Conservation (phyloP, 2,888 invertebrate species). For the Imbricaverruca yamaguchii region DNA sequence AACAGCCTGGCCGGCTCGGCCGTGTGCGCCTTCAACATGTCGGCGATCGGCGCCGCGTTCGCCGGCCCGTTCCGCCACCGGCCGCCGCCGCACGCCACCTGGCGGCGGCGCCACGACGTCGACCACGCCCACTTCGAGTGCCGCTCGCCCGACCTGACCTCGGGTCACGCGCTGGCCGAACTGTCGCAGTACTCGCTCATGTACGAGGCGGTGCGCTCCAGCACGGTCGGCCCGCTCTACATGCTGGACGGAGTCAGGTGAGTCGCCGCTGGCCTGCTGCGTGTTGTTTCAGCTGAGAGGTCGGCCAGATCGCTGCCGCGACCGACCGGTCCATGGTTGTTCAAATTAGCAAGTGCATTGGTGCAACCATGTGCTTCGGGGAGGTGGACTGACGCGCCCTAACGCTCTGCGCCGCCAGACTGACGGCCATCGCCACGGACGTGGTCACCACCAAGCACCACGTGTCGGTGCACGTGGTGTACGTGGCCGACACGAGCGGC, state of each 20-base stretch:
- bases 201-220: conserved; percentile 75
- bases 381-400: too few species aligned
- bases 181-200: conserved; percentile 67
- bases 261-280: background rate
- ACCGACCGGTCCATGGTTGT: too few species aligned
- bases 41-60: conserved; percentile 69
- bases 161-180: conserved; percentile 37
- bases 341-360: too few species aligned
- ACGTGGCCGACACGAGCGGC: conserved; percentile 67
- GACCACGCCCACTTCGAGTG: conserved; percentile 56
- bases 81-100: conserved; percentile 62
- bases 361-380: too few species aligned
- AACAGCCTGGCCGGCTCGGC: conserved; percentile 87
- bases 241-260: conserved; percentile 56
- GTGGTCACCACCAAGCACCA: conserved; percentile 62
- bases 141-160: conserved; percentile 34
- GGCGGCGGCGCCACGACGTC: conserved; percentile 51
- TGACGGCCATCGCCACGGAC: conserved; percentile 74
- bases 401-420: conserved; percentile 38
- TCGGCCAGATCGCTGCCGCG: too few species aligned
- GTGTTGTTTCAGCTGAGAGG: too few species aligned
- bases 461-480: conserved; percentile 61
- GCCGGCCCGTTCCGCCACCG: conserved; percentile 80
- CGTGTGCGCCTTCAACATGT: conserved; percentile 80
- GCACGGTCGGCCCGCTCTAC: conserved; percentile 60